A percentile compares a stretch with the other conserved stretches of the same genome.
phyloP scores from a whole-genome alignment of 1,140 invertebrate species.

The Euura saliciscinereae region DNA sequence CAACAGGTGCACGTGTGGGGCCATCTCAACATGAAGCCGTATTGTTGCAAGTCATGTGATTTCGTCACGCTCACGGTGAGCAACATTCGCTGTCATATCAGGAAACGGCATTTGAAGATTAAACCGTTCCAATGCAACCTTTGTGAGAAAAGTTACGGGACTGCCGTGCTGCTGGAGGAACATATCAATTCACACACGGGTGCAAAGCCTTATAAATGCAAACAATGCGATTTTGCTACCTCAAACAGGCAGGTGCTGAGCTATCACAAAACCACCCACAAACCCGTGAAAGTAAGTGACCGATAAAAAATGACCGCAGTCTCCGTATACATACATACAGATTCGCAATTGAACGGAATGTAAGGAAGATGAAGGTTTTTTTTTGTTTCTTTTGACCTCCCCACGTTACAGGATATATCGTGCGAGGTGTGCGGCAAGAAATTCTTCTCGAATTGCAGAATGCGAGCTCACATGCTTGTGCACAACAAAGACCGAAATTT shows the following conservation, averaged over 20 bases:
- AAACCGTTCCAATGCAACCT: constrained; percentile 40
- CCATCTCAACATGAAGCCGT: constrained; percentile 50
- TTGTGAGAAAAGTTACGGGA: constrained; percentile 38
- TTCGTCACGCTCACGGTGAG: constrained; percentile 51
- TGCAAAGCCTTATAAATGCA: constrained; percentile 38
- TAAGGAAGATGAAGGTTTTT: too few species aligned
- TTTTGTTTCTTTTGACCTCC: neutral
- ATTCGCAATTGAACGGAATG: too few species aligned
- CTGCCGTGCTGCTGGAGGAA: constrained; percentile 36
- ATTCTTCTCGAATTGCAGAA: constrained; percentile 40
- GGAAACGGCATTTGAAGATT: constrained; percentile 46
- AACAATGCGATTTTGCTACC: constrained; percentile 36
- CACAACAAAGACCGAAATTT: constrained; percentile 40
- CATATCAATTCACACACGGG: constrained; percentile 45
- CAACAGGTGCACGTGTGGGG: constrained; percentile 43
- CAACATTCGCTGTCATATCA: constrained; percentile 44
- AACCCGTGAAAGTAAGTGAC: constrained; percentile 34
- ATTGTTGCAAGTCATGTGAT: constrained; percentile 55
- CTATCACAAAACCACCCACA: constrained; percentile 42
- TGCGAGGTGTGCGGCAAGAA: constrained; percentile 39
- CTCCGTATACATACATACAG: too few species aligned
- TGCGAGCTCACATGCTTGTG: constrained; percentile 39
- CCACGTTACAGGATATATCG: constrained; percentile 32
- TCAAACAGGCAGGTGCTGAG: constrained; percentile 39
- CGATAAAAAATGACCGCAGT: too few species aligned